Evolutionary conservation across 2,888 invertebrate species (phyloP).

Genomic region (Aelia acuminata): DNA sequence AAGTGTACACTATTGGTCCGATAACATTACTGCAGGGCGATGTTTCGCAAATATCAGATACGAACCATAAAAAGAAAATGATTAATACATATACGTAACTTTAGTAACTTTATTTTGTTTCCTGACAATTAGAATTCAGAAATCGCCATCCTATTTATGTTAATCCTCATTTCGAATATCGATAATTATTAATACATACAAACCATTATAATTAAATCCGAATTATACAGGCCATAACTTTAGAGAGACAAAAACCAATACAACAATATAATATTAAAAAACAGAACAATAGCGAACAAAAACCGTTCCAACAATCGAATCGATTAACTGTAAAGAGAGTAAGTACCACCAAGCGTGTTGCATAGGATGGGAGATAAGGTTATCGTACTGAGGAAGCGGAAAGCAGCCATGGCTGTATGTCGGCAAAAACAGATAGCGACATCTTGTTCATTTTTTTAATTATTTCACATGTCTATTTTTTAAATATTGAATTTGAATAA

Average conservation of each 20-base stretch:
- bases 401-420: neutral
- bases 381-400: neutral
- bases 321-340: neutral
- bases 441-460: neutral
- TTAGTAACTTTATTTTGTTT: too few relatives aligned
- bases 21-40: too few relatives aligned
- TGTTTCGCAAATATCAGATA: too few relatives aligned
- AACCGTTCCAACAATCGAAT: neutral
- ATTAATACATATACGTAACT: too few relatives aligned
- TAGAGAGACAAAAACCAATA: too few relatives aligned
- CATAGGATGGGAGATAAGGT: conserved; percentile 1
- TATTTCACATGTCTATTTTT: neutral
- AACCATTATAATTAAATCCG: neutral
- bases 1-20: too few relatives aligned
- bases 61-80: too few relatives aligned
- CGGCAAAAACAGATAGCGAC: neutral
- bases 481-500: neutral
- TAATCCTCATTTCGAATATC: too few relatives aligned
- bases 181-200: neutral
- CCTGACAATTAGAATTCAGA: too few relatives aligned
- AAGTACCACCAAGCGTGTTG: neutral
- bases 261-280: too few relatives aligned
- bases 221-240: neutral
- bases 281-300: neutral
- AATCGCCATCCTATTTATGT: too few relatives aligned